phyloP scores from a whole-genome alignment of 2,797 vertebrate genomes.

The Onychomys arenicola region DNA sequence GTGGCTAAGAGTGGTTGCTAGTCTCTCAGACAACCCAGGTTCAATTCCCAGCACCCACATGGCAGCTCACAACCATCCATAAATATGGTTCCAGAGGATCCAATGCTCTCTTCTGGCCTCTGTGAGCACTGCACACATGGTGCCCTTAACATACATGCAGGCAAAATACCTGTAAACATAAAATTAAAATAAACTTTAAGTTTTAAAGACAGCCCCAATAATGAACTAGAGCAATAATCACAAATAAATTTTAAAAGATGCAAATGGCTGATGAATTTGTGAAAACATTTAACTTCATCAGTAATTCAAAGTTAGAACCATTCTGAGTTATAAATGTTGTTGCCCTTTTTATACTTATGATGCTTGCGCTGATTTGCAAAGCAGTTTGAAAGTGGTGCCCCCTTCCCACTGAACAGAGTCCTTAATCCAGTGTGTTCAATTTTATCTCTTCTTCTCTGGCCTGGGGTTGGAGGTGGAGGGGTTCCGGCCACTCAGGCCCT shows the following conservation, averaged over 20 bases:
- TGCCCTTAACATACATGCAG: not conserved
- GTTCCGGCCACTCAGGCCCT: not conserved
- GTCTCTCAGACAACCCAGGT: not conserved
- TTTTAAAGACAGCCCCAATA: not conserved
- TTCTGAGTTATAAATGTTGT: not conserved
- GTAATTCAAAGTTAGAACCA: not conserved
- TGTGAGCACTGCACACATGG: not conserved
- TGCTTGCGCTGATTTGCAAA: not conserved
- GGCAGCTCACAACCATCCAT: not conserved
- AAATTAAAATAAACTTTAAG: not conserved
- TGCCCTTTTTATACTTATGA: not conserved
- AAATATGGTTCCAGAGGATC: not conserved
- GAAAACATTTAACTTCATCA: slow-evolving; percentile 34
- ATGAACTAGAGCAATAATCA: not conserved
- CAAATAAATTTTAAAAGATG: slow-evolving; percentile 13
- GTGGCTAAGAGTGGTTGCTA: not conserved
- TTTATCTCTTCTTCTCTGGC: not conserved
- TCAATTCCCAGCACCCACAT: not conserved
- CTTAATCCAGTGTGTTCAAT: not conserved
- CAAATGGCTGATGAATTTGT: not conserved
- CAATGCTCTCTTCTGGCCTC: not conserved
- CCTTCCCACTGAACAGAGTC: not conserved
- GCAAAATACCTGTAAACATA: not conserved
- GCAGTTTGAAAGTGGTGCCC: not conserved
- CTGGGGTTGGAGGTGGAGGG: not conserved